A percentile compares a stretch with the other conserved stretches of the same genome.
Conservation (phyloP, 2,113 vertebrate genomes). For the Furnarius figulus region DNA sequence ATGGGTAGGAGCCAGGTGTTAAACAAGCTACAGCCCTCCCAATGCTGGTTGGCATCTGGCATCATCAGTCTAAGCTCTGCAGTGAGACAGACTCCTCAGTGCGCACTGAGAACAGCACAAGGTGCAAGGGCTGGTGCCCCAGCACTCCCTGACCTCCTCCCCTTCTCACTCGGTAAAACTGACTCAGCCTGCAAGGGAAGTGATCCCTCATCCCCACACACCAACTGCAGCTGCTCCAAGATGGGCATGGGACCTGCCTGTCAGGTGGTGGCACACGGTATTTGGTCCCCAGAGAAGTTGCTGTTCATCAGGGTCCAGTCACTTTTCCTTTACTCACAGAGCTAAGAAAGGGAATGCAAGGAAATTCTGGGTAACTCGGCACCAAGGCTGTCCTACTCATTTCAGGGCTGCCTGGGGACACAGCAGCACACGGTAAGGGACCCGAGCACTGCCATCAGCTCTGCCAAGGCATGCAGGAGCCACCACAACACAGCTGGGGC, state of each 20-base stretch:
- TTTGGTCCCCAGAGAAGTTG: neutral
- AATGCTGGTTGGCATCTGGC: neutral
- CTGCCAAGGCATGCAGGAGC: neutral
- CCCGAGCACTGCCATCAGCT: neutral
- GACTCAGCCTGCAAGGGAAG: neutral
- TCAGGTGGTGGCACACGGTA: neutral
- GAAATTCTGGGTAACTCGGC: neutral
- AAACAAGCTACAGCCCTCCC: neutral
- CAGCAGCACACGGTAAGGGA: rapidly evolving
- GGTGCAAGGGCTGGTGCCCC: neutral
- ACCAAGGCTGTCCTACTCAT: neutral
- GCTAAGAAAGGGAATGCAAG: neutral
- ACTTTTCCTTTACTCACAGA: neutral
- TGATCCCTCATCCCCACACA: neutral
- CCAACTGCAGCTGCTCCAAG: neutral
- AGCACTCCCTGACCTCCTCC: neutral
- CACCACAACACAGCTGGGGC: rapidly evolving
- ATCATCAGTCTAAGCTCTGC: neutral
- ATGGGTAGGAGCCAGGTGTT: neutral
- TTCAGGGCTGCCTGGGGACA: neutral
- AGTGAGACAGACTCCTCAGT: neutral
- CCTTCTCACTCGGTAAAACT: neutral
- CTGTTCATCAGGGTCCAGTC: neutral
- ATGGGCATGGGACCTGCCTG: neutral
- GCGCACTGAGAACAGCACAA: neutral